These are phyloP conservation scores for Panonychus citri DNA, from an alignment of 1,140 invertebrate species.

Conservation along the genomic window DNA sequence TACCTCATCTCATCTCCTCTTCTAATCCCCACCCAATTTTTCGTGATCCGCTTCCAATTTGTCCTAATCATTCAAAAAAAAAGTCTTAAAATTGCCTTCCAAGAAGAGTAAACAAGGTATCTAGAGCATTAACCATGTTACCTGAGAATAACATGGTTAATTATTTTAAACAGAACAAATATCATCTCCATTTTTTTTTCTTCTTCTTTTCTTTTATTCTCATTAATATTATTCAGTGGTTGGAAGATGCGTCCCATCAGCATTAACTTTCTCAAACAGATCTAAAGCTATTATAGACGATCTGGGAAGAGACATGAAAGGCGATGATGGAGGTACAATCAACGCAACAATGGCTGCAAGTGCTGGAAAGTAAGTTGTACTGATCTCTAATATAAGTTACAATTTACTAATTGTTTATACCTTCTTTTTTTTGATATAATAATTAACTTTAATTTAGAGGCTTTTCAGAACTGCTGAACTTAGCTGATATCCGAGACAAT, in stretches of 20 bases:
- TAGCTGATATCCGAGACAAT: constrained; percentile 29
- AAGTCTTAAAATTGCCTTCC: background rate
- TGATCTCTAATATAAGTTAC: constrained; percentile 10
- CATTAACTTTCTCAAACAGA: constrained; percentile 12
- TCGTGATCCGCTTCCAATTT: background rate
- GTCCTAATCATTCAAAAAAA: background rate
- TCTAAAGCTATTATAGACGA: background rate
- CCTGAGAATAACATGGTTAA: background rate
- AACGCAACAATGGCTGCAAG: background rate
- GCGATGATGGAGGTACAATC: constrained; percentile 9
- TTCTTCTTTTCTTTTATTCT: background rate
- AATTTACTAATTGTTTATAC: background rate
- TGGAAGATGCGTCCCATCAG: constrained; percentile 28
- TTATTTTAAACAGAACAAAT: background rate
- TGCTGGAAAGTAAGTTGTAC: constrained; percentile 5
- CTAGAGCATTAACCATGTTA: background rate
- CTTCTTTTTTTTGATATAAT: background rate
- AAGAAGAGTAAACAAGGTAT: background rate
- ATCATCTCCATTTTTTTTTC: constrained; percentile 4
- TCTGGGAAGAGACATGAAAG: constrained; percentile 7
- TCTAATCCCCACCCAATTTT: background rate
- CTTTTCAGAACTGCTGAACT: background rate
- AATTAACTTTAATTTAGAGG: background rate
- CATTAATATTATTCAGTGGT: constrained; percentile 22
- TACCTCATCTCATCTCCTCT: too few relatives aligned